Evolutionary conservation across 2,797 vertebrate species (phyloP), one percentile per base, ranked within the genome.

Genomic region (Pangasius sanitwongsei): DNA sequence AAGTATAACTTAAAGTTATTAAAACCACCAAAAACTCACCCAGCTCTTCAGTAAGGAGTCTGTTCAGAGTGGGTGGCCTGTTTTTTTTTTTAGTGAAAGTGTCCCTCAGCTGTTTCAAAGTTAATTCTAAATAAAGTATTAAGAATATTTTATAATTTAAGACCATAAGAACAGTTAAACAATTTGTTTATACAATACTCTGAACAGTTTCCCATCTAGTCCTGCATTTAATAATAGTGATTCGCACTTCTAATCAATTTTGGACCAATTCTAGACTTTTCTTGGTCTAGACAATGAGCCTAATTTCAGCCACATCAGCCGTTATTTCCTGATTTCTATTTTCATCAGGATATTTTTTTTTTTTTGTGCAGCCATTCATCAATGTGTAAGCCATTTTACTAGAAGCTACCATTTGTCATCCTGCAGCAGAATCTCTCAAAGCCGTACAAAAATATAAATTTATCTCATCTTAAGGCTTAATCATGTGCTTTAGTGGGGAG

Each of bases 401-500:
- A 74, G 72, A 81, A 90, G 85, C 78, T 86, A 90, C 91, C 92
- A 94, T 94, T 94, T 91, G 88, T 90, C 91, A 92, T 89, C 80
- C 84, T 77, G 25, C 55, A 57, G 74, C 63, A 81, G 65, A 88
- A 72, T 87, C 78, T 25, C 87, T 87, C 83, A 89, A 84, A 77
- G 69, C 59, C 25, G 16, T 85, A 83, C 53, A 87, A 80, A 89
- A 87, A 87, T 86, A 86, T n/a, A 74, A 77, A 55, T 86, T 89
- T 86, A 86, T 88, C 87, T 87, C 67, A 81, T 59, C 67, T 89
- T 85, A 85, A 84, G 55, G 55, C 72, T 90, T 87, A 87, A 89
- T 85, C 82, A 63, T 87, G 74, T 81, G 86, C 74, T 81, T 87
- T 81, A 90, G 74, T 87, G 82, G 11, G 65, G 41, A 87, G 75